Evolutionary conservation across 2,113 vertebrate species (phyloP), one percentile per base, ranked within the genome.

Genomic region (Panthera uncia): DNA sequence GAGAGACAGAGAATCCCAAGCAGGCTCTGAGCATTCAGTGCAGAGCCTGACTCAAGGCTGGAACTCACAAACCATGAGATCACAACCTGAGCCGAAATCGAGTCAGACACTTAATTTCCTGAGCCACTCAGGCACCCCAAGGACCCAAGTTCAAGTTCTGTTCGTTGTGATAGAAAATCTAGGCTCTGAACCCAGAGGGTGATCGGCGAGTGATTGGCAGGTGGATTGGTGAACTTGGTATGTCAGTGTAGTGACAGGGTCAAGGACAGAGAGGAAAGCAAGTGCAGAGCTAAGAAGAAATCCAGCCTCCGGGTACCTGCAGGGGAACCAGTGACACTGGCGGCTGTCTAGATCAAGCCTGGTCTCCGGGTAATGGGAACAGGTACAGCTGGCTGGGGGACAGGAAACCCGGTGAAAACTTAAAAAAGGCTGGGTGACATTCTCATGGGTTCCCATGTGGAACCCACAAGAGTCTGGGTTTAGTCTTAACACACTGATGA

Each of bases 391-490:
- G 61, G 2, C 13, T 4, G 33, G 29, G n/a, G 14, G 13, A 86
- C 81, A 91, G 95, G 90, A 97, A 96, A 69, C 33, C 80, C 87
- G 48, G 18, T 8, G 5, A 61, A 63, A 71, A 19, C 55, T 91
- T 36, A 92, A 27, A 23, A 45, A 68, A 74, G 57, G 3, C 33
- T 16, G 7, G 36, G 82, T 69, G 74, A 50, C 79, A 25, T 79
- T 76, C 79, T 76, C 16, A 13, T n/a, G 41, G 18, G 81, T 76
- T 81, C 66, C 55, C 97, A 92, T 73, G 97, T 73, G 81, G 90
- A 97, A 97, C 95, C 88, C 96, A 96, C 94, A 95, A 69, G n/a
- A 94, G 36, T 33, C 57, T 74, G 84, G 19, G 21, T 80, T 97
- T 87, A 33, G 73, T 95, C 89, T 97, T 91, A 91, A 96, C 95